Evolutionary conservation across 1,140 invertebrate species (phyloP), one percentile per base, ranked within the genome.

Genomic region (Polyergus mexicanus): DNA sequence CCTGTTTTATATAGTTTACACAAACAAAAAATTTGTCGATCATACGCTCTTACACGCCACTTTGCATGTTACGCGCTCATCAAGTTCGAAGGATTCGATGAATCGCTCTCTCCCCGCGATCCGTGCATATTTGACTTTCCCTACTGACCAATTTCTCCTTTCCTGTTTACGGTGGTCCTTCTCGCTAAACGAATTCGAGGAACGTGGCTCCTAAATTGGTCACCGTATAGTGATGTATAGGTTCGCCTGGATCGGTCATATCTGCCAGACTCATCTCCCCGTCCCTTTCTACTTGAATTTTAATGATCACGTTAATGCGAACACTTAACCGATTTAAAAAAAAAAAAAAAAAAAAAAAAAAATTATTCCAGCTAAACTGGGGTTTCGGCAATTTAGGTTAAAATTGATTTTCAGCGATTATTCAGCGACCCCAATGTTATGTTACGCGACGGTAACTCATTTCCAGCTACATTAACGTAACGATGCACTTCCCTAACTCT

Each of bases 191-290:
- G 58, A 83, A 8, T 83, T 81, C 44, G 88, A 84, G 87, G 83
- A 90, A 92, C 68, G 69, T 77, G 74, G 85, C 88, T 91, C 91
- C 88, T 93, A 93, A 81, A 93, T 93, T 93, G 92, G 92, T 93
- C 88, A 89, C 72, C 32, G 32, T 74, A 22, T 35, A n/a, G 90
- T 93, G 92, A 93, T 93, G 77, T 92, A 93, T 93, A 91, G 92
- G 81, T 86, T 63, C 38, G 66, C 74, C 74, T 74, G 80, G 85
- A 92, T 92, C 90, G 69, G 86, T 88, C 76, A 88, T 93, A 93
- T 93, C 92, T 93, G 86, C 89, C 86, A 86, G 84, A 71, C 88
- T 89, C 86, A 93, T 93, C 92, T 92, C 74, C 54, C 54, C 65
- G 54, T 51, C 76, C 32, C 22, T 19, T 44, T 19, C 32, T 66